These are phyloP conservation scores for Ptychochromis oligacanthus DNA, from an alignment of 2,113 vertebrate species.

Conservation along the genomic window DNA sequence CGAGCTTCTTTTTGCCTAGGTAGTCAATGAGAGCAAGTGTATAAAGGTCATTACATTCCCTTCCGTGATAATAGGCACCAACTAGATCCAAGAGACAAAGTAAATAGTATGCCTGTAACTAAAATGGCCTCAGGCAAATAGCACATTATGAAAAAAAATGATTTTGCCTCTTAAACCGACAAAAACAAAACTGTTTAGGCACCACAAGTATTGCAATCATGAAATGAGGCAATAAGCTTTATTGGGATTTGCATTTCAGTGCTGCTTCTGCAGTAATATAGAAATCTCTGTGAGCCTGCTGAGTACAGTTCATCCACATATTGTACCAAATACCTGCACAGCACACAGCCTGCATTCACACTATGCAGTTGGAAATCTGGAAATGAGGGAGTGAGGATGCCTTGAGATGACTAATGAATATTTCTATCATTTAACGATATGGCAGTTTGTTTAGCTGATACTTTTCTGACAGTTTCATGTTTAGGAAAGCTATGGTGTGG, in stretches of 20 bases:
- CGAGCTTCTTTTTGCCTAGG: not conserved
- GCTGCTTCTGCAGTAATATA: constrained; percentile 24
- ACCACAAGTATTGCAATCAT: not conserved
- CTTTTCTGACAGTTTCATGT: not conserved
- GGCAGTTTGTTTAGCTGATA: not conserved
- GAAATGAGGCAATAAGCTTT: constrained; percentile 22
- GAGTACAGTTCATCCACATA: constrained; percentile 25
- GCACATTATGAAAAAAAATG: constrained; percentile 12
- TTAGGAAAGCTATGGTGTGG: not conserved
- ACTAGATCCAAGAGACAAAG: not conserved
- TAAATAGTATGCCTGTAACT: not conserved
- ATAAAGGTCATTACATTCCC: constrained; percentile 32
- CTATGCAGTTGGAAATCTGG: constrained; percentile 43
- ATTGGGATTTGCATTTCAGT: constrained; percentile 40
- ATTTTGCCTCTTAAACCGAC: not conserved
- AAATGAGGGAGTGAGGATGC: constrained; percentile 20
- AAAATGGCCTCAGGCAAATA: constrained; percentile 25
- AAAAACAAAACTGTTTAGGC: not conserved
- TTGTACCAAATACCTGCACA: constrained; percentile 28
- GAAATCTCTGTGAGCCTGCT: constrained; percentile 25
- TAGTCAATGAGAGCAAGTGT: not conserved
- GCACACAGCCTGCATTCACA: not conserved
- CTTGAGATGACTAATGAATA: constrained; percentile 13
- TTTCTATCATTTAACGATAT: constrained; percentile 28
- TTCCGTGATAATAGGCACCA: constrained; percentile 19